Percentiles rank a stretch among this genome's conserved stretches.
Evolutionary conservation across 2,797 vertebrate species (phyloP).

Genomic region (Benthosema pterotum): DNA sequence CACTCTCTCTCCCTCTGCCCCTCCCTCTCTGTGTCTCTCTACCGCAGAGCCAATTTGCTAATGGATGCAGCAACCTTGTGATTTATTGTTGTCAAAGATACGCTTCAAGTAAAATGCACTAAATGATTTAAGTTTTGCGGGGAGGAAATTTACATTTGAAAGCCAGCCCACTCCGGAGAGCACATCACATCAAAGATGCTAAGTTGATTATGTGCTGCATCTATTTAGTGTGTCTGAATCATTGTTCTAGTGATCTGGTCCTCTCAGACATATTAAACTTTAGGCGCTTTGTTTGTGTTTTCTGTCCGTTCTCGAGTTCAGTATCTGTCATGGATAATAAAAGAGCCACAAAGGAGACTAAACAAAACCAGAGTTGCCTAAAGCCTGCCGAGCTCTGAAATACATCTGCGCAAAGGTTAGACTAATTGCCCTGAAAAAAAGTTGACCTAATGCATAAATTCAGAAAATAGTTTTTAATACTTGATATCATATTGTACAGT

Average conservation of each 20-base stretch:
- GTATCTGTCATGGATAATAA: constrained; percentile 60
- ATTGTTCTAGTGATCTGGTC: constrained; percentile 66
- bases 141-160: constrained; percentile 79
- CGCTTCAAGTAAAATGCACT: constrained; percentile 73
- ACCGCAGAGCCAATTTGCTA: constrained; percentile 78
- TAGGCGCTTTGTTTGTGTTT: constrained; percentile 56
- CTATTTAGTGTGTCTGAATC: constrained; percentile 76
- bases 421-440: constrained; percentile 35
- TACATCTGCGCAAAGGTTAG: constrained; percentile 61
- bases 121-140: constrained; percentile 80
- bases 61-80: constrained; percentile 81
- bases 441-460: too few species aligned
- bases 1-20: constrained; percentile 19
- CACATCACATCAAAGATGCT: constrained; percentile 72
- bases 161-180: constrained; percentile 67
- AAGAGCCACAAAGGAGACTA: constrained; percentile 45
- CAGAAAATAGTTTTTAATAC: too few species aligned
- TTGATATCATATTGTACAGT: too few species aligned
- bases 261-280: constrained; percentile 72
- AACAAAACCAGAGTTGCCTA: constrained; percentile 37
- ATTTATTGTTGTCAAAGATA: constrained; percentile 79
- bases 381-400: constrained; percentile 36
- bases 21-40: constrained; percentile 48
- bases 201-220: constrained; percentile 76
- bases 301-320: constrained; percentile 54